Percentiles rank a stretch among this genome's conserved stretches.
These are phyloP conservation scores for Lamellibrachia luymesi DNA, from an alignment of 1,140 invertebrate species.

Conservation along the genomic window DNA sequence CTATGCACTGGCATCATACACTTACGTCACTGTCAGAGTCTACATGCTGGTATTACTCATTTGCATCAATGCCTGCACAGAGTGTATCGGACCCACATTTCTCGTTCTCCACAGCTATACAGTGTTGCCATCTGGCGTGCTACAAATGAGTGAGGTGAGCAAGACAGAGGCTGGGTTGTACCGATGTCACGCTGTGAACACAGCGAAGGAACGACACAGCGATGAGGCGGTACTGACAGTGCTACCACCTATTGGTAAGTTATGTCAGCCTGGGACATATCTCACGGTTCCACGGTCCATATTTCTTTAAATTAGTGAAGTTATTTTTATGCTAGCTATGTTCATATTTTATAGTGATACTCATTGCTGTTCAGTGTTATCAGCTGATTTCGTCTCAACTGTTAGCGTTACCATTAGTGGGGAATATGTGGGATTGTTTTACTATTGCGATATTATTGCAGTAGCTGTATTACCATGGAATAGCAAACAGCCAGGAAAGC, in stretches of 20 bases:
- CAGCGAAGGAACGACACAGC: conserved; percentile 8
- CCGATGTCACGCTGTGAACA: background rate
- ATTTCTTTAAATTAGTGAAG: background rate
- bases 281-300: no score
- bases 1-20: no score
- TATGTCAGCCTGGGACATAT: background rate
- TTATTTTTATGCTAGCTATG: background rate
- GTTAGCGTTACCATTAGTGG: no score
- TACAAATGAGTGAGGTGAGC: background rate
- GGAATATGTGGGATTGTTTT: no score
- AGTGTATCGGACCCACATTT: background rate
- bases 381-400: no score
- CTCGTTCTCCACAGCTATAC: background rate
- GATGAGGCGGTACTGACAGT: background rate
- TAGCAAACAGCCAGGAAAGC: no score
- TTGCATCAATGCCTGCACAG: background rate
- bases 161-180: background rate
- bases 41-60: no score
- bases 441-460: no score
- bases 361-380: no score
- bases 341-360: background rate
- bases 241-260: background rate
- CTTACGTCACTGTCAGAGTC: no score
- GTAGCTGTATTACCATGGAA: no score
- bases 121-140: conserved; percentile 9